Evolutionary conservation across 2,797 vertebrate genomes (phyloP).

Genomic region (Falco novaeseelandiae): DNA sequence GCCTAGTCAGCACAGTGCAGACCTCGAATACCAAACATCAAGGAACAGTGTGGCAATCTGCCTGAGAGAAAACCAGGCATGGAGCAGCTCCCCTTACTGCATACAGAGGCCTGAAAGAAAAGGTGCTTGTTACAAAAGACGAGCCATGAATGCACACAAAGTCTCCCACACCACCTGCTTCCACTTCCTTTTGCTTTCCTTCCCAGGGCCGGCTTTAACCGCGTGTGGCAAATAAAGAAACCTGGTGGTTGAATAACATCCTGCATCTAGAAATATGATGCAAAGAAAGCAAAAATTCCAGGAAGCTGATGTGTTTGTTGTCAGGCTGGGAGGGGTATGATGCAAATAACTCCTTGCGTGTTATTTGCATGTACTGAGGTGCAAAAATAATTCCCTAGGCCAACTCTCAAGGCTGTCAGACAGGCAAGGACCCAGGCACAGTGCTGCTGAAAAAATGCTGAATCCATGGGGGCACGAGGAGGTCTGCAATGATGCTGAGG

Average conservation of each 20-base stretch:
- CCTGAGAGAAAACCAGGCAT: not conserved
- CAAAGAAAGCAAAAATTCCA: constrained; percentile 36
- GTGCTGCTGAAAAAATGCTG: not conserved
- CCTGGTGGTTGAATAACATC: not conserved
- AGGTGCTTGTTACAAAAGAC: not conserved
- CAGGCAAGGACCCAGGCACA: not conserved
- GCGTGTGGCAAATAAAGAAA: not conserved
- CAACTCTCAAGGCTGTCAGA: not conserved
- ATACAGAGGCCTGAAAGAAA: not conserved
- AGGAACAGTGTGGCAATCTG: not conserved
- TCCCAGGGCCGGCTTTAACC: not conserved
- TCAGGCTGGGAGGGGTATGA: not conserved
- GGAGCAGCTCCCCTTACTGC: not conserved
- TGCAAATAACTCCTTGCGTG: not conserved
- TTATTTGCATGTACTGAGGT: not conserved
- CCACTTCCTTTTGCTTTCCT: not conserved
- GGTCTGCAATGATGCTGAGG: not conserved
- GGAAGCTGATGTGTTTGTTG: constrained; percentile 17
- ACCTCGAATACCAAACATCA: not conserved
- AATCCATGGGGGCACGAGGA: not conserved
- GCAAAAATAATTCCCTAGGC: not conserved
- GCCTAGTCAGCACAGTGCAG: not conserved
- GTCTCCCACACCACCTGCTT: not conserved
- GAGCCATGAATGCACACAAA: not conserved
- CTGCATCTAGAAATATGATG: not conserved